A percentile compares a stretch with the other conserved stretches of the same genome.
Evolutionary conservation across 2,888 invertebrate genomes (phyloP).

Genomic region (Griposia aprilina): DNA sequence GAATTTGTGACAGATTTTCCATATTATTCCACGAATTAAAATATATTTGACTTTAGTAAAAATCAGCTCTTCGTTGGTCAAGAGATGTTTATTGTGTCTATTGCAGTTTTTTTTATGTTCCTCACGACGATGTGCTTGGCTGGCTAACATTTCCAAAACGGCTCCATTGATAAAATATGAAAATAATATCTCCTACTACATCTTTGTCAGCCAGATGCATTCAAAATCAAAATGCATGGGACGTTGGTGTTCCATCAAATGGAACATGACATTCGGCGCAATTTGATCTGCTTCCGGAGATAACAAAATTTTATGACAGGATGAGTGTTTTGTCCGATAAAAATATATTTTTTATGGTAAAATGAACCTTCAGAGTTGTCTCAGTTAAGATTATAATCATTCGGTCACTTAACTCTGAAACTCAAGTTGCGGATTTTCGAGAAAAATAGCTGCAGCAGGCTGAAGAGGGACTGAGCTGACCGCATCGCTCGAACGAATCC

Average conservation of each 20-base stretch:
- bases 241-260: constrained; percentile 20
- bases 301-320: constrained; percentile 18
- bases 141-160: neutral
- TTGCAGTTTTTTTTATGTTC: neutral
- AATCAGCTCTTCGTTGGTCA: too few relatives aligned
- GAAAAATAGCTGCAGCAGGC: neutral
- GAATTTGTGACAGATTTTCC: too few relatives aligned
- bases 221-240: constrained; percentile 14
- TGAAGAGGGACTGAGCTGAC: neutral
- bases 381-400: neutral
- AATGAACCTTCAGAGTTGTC: neutral
- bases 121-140: neutral
- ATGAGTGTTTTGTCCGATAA: neutral
- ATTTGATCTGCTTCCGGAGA: constrained; percentile 11
- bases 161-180: constrained; percentile 24
- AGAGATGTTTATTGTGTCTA: too few relatives aligned
- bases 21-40: too few relatives aligned
- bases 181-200: constrained; percentile 21
- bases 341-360: neutral
- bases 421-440: too few relatives aligned
- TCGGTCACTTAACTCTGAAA: neutral
- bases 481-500: neutral
- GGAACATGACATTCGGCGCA: constrained; percentile 28
- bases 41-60: too few relatives aligned
- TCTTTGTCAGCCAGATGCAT: constrained; percentile 25